These are phyloP conservation scores for Orcinus orca DNA, from an alignment of 2,113 vertebrate species.

Conservation along the genomic window DNA sequence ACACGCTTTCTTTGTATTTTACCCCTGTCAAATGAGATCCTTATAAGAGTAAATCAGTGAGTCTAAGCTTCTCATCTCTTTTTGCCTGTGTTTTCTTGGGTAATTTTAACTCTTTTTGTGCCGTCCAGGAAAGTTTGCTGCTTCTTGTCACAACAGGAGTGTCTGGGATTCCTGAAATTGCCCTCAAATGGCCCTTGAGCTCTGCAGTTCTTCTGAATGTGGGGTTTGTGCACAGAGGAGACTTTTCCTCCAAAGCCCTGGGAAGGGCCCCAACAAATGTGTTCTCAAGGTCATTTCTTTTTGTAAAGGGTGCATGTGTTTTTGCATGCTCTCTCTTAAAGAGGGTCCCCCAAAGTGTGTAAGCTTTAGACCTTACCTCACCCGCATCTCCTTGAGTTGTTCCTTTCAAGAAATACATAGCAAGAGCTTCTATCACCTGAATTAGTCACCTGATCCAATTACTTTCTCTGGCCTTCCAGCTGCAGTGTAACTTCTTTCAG, in stretches of 20 bases:
- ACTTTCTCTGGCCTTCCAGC: background rate
- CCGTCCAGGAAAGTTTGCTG: background rate
- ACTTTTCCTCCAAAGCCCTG: background rate
- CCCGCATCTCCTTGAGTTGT: background rate
- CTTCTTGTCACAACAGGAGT: background rate
- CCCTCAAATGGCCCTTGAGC: background rate
- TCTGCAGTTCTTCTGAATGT: background rate
- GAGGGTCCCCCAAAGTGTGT: background rate
- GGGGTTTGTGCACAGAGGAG: fast-evolving
- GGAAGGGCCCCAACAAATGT: background rate
- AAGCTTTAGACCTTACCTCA: background rate
- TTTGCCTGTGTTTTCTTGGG: constrained; percentile 1
- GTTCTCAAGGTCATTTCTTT: background rate
- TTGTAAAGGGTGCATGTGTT: background rate
- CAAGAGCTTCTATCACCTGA: background rate
- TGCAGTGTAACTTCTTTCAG: background rate
- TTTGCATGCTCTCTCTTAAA: background rate
- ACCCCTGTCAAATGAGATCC: constrained; percentile 27
- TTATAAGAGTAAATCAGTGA: constrained; percentile 57
- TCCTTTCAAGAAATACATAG: background rate
- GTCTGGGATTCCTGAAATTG: background rate
- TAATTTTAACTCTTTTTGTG: constrained; percentile 53
- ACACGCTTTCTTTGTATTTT: constrained; percentile 55
- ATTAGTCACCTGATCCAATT: background rate
- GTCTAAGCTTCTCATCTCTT: constrained; percentile 9